phyloP scores from a whole-genome alignment of 2,888 invertebrate species.

The Helicoverpa assulta region DNA sequence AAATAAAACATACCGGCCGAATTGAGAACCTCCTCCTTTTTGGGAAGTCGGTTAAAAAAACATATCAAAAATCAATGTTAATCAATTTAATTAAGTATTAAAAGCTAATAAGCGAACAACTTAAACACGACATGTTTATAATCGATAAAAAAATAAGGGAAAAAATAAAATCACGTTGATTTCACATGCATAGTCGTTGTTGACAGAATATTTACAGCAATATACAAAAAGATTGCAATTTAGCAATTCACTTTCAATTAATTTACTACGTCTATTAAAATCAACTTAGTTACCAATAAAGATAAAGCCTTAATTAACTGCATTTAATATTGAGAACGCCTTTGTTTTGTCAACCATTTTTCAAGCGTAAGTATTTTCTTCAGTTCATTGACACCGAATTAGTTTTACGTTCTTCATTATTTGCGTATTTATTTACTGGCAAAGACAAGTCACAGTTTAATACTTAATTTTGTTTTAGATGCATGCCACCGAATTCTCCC shows the following conservation, averaged over 20 bases:
- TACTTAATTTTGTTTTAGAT: too few species aligned
- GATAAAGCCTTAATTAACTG: not conserved
- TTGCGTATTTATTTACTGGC: not conserved
- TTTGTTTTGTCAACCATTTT: not conserved
- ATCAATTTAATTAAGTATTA: too few species aligned
- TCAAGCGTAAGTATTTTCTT: not conserved
- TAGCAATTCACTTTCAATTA: not conserved
- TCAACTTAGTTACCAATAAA: not conserved
- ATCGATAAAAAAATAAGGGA: conserved; percentile 1
- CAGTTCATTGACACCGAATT: not conserved
- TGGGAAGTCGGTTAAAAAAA: too few species aligned
- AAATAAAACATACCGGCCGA: too few species aligned
- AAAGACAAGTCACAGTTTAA: not conserved
- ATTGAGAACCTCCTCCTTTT: too few species aligned
- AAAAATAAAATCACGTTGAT: not conserved
- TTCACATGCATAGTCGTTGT: not conserved
- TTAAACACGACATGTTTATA: not conserved
- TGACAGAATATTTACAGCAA: not conserved
- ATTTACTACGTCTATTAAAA: conserved; percentile 2
- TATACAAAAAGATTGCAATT: not conserved
- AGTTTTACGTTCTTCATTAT: not conserved
- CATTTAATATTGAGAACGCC: not conserved
- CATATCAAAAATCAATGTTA: too few species aligned
- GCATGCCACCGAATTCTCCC: too few species aligned
- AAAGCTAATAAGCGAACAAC: not conserved